These are phyloP conservation scores for Ectemnius lituratus DNA, from an alignment of 2,888 invertebrate genomes.

Conservation along the genomic window DNA sequence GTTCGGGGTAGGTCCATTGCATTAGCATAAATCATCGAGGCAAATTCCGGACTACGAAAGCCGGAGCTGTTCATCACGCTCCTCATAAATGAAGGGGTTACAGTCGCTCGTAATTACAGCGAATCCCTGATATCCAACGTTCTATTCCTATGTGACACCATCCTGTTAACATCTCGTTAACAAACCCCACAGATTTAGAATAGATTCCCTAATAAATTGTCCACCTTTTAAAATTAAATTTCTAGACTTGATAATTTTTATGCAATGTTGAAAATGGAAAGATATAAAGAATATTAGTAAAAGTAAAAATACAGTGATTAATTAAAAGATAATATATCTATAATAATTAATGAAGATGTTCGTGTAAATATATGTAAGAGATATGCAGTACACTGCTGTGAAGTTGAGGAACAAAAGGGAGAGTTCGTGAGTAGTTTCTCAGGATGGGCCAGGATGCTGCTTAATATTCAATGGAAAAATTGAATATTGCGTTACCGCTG, in stretches of 20 bases:
- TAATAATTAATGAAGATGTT: too few species aligned
- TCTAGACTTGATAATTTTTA: too few species aligned
- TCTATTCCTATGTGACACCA: conserved; percentile 34
- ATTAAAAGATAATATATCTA: too few species aligned
- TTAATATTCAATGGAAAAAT: conserved; percentile 72
- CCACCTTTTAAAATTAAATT: too few species aligned
- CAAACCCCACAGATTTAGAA: too few species aligned
- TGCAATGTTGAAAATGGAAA: too few species aligned
- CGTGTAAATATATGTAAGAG: too few species aligned
- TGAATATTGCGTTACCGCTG: conserved; percentile 72
- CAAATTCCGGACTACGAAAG: conserved; percentile 52
- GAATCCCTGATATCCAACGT: conserved; percentile 29
- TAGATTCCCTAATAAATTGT: too few species aligned
- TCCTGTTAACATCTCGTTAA: too few species aligned
- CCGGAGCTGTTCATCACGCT: conserved; percentile 60
- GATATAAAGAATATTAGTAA: too few species aligned
- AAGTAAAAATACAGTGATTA: too few species aligned
- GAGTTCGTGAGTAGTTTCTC: conserved; percentile 21
- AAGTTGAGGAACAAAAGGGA: conserved; percentile 1
- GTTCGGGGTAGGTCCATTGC: conserved; percentile 63
- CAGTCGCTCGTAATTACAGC: conserved; percentile 56
- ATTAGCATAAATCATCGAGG: conserved; percentile 71
- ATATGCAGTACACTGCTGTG: too few species aligned
- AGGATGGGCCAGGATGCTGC: conserved; percentile 47
- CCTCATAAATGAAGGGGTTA: conserved; percentile 62